Evolutionary conservation across 2,888 invertebrate species (phyloP).

Genomic region (Nemurella pictetii): DNA sequence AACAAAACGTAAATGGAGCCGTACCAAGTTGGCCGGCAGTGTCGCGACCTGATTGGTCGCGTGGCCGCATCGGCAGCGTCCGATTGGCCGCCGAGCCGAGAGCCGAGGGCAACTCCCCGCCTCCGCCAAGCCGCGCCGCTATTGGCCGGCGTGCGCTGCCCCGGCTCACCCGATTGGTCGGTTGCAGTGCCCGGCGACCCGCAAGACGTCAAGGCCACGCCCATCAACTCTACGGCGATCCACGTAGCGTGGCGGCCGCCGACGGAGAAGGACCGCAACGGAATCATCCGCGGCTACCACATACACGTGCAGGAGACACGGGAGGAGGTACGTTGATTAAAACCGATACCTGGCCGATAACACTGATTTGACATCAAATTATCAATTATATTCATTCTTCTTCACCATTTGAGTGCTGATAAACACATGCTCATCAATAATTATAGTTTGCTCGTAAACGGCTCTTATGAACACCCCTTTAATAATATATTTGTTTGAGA

Average conservation of each 20-base stretch:
- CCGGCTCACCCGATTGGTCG: constrained; percentile 9
- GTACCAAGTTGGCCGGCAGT: too few relatives aligned
- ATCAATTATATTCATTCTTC: too few relatives aligned
- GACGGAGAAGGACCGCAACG: constrained; percentile 86
- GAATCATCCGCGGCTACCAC: constrained; percentile 95
- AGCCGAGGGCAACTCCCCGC: neutral
- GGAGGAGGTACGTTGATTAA: constrained; percentile 66
- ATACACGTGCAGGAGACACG: constrained; percentile 91
- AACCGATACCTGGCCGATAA: too few relatives aligned
- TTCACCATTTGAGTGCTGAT: too few relatives aligned
- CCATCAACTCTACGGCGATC: constrained; percentile 94
- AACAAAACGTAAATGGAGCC: too few relatives aligned
- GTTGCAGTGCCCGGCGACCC: constrained; percentile 96
- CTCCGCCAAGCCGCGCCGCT: neutral
- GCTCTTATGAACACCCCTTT: too few relatives aligned
- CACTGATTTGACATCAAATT: too few relatives aligned
- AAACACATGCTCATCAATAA: too few relatives aligned
- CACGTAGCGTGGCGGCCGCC: constrained; percentile 95
- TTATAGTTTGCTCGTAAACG: too few relatives aligned
- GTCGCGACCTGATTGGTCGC: too few relatives aligned
- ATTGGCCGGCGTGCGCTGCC: neutral
- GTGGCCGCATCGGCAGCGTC: too few relatives aligned
- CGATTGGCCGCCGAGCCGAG: neutral
- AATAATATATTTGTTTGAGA: too few relatives aligned
- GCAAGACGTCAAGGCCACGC: constrained; percentile 83